Base-by-base conservation (phyloP, 2,797 vertebrate genomes). In the Anabacerthia variegaticeps region DNA sequence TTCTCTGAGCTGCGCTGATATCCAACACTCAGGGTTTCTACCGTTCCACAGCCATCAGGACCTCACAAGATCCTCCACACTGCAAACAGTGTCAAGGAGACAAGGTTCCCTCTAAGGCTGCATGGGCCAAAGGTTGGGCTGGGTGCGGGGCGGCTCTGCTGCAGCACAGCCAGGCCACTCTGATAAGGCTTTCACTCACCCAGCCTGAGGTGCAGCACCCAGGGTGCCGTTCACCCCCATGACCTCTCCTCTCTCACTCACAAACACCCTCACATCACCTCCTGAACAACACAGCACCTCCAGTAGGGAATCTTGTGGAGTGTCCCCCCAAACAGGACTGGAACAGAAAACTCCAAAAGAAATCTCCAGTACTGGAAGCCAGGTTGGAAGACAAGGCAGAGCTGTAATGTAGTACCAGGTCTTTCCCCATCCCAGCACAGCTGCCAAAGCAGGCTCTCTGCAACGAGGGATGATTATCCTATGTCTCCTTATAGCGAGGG, bases 201-300 rank as follows among this genome's bases (percentile, higher is more conserved):
- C 73, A 71, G 73, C 13, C 65, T 2, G 10, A 43, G 84, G 37
- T 37, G 55, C 66, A 68, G 67, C 72, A 46, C 41, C 48, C 86
- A 32, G 37, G 41, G 18, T 46, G 87, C 58, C 14, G 0, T 21
- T 58, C 6, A 2, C 5, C 37, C 30, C 61, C 4, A 0, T 0
- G 1, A 72, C 27, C 36, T 11, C 46, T 73, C 67, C 67, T 27
- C 7, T 2, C 49, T 67, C 9, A 2, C 24, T 36, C 74, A 58
- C 55, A 51, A 34, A 77, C n/a, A 16, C 27, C 37, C n/a, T 36
- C 2, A 0, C 61, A 18, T 37, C 4, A 1, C 55, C 26, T 34
- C 16, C 8, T 1, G 7, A 62, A 21, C 54, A 12, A 10, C 6
- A 0, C 0, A 1, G 5, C 12, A 15, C 10, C 7, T n/a, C 12